Conservation (phyloP, 1,140 invertebrate species). For the Hylaeus volcanicus region DNA sequence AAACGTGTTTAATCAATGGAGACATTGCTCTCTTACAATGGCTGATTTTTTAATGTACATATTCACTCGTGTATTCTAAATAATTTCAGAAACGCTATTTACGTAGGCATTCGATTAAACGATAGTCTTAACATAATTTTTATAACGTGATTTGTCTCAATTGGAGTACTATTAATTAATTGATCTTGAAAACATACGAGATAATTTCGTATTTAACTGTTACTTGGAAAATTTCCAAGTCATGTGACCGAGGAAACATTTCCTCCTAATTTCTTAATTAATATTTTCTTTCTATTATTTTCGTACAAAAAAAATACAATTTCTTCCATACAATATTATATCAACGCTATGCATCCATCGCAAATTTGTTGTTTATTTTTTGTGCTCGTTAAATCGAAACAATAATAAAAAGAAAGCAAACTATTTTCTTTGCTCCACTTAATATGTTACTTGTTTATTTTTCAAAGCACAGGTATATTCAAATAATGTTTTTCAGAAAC, state of each 20-base stretch:
- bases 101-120: too few species aligned
- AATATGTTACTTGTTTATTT: too few species aligned
- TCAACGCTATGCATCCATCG: not conserved
- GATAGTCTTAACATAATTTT: not conserved
- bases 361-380: not conserved
- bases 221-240: slow-evolving; percentile 7
- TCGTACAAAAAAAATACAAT: not conserved
- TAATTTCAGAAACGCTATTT: not conserved
- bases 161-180: not conserved
- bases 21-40: slow-evolving; percentile 34
- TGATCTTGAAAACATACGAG: not conserved
- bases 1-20: slow-evolving; percentile 59
- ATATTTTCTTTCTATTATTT: not conserved
- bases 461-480: not conserved
- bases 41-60: slow-evolving; percentile 13
- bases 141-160: not conserved
- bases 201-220: not conserved
- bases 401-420: not conserved
- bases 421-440: not conserved
- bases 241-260: not conserved
- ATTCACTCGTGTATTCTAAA: not conserved
- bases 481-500: not conserved
- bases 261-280: not conserved
- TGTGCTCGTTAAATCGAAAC: not conserved
- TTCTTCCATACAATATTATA: not conserved